Evolutionary conservation across 2,113 vertebrate species (phyloP), one percentile per base, ranked within the genome.

Genomic region (Phycodurus eques): DNA sequence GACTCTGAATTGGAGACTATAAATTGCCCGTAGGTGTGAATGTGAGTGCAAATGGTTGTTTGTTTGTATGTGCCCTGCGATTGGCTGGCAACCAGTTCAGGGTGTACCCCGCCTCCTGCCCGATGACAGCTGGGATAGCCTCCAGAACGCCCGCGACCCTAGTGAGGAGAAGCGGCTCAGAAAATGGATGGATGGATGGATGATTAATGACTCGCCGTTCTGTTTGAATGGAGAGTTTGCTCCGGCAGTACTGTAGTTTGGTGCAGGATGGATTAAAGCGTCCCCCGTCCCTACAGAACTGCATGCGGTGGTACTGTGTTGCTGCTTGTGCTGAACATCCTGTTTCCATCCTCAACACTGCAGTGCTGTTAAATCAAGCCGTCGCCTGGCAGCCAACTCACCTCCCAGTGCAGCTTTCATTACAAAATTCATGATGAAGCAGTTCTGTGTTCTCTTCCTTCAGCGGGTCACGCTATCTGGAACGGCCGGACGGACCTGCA

Each of bases 401-500:
- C 90, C 90, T 91, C 90, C 90, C 86, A 92, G 5, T 43, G 90
- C 90, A 80, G 90, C 88, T 87, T 92, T 92, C 90, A 92, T 92
- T 87, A 92, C 84, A 89, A 91, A 92, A 91, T 92, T 92, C 90
- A 92, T 92, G 90, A 88, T 88, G 89, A 88, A 82, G 89, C 88
- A 88, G 77, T 88, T 91, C 82, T 88, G 81, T 79, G 80, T 81
- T 84, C 76, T 81, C 75, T 75, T 85, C 77, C 80, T 76, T 85
- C 80, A 73, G 70, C 73, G 66, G 31, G 74, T 84, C 78, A 78
- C 71, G 83, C 83, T 85, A 74, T 79, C 79, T 49, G 78, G 35
- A 39, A 39, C 35, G 75, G 81, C 75, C 70, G 77, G 84, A 79
- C 67, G 78, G 83, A 88, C 81, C 89, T 91, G 79, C 72, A 87